A percentile compares a stretch with the other conserved stretches of the same genome.
Conservation (phyloP, 2,113 vertebrate species). For the Nanorana parkeri region DNA sequence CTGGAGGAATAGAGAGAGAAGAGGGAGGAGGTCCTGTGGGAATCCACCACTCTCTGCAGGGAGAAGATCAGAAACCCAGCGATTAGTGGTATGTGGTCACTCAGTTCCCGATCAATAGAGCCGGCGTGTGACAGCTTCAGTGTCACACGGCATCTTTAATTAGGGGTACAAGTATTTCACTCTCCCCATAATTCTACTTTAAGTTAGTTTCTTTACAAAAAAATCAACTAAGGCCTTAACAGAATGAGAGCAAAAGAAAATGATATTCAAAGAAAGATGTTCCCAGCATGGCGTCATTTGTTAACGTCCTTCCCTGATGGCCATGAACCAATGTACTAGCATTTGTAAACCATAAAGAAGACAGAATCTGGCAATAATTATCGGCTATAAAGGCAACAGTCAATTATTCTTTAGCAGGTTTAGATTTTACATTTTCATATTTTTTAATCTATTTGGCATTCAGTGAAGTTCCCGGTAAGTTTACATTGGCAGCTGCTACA, state of each 20-base stretch:
- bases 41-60: no score
- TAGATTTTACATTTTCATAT: not conserved
- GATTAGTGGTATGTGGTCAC: no score
- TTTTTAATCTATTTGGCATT: not conserved
- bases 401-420: not conserved
- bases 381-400: not conserved
- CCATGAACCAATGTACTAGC: not conserved
- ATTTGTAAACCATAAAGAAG: not conserved
- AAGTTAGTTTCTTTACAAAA: no score
- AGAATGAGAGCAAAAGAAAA: constrained; percentile 62
- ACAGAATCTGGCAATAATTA: not conserved
- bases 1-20: no score
- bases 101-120: no score
- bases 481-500: not conserved
- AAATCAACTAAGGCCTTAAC: no score
- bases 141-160: no score
- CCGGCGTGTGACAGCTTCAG: no score
- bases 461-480: not conserved
- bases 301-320: not conserved
- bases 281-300: not conserved
- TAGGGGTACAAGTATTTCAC: no score
- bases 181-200: no score
- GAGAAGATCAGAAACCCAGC: no score
- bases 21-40: no score
- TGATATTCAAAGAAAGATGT: not conserved